Conservation (phyloP, 2,888 invertebrate species). For the Microplitis deprimator region DNA sequence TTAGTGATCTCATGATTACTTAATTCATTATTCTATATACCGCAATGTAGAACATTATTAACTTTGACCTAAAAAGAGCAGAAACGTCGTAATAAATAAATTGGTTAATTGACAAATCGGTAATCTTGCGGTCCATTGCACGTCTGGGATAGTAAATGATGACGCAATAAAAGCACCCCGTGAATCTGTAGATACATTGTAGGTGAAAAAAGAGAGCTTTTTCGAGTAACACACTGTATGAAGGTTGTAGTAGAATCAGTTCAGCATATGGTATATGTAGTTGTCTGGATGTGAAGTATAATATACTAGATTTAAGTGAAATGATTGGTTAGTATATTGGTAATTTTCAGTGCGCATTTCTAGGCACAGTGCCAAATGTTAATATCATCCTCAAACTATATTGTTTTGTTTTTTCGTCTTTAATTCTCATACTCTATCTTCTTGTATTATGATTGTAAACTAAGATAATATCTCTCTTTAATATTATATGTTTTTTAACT, state of each 20-base stretch:
- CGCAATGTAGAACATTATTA: background rate
- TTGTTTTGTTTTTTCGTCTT: conserved; percentile 12
- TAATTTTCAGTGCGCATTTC: conserved; percentile 4
- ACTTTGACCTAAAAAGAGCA: conserved; percentile 15
- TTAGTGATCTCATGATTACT: conserved; percentile 37
- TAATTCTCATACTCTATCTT: background rate
- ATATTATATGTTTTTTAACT: background rate
- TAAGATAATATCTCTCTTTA: conserved; percentile 22
- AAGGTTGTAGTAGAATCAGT: background rate
- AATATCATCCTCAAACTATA: conserved; percentile 23
- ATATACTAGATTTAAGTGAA: conserved; percentile 31
- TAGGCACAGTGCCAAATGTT: conserved; percentile 26
- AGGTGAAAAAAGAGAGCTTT: conserved; percentile 23
- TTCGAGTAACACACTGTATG: conserved; percentile 12
- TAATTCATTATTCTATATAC: conserved; percentile 1
- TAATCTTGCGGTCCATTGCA: conserved; percentile 57
- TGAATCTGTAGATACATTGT: conserved; percentile 37
- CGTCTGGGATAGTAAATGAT: conserved; percentile 58
- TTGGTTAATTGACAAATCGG: conserved; percentile 68
- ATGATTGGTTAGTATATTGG: conserved; percentile 24
- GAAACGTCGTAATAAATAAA: conserved; percentile 60
- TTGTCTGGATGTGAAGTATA: conserved; percentile 1
- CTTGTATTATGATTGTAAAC: conserved; percentile 18
- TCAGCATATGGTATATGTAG: background rate
- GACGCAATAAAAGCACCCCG: conserved; percentile 58